A percentile compares a stretch with the other conserved stretches of the same genome.
phyloP scores from a whole-genome alignment of 2,113 vertebrate genomes.

The Centropus bengalensis region DNA sequence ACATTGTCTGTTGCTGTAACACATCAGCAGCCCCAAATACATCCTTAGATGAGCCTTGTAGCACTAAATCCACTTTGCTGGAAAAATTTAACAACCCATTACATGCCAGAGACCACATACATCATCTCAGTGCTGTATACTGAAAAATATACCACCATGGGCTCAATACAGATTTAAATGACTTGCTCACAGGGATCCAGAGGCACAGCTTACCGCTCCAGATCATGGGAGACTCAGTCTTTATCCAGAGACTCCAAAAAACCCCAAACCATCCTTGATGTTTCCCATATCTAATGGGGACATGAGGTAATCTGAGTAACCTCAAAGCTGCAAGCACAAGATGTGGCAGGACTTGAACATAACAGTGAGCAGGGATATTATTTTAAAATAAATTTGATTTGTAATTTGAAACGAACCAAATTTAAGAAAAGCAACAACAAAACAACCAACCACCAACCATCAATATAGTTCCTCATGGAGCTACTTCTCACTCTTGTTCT shows the following conservation, averaged over 20 bases:
- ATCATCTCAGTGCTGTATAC: not conserved
- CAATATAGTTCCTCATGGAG: not conserved
- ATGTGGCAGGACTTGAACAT: not conserved
- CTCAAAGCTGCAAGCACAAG: not conserved
- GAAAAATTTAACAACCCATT: conserved; percentile 35
- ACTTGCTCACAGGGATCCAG: fast-evolving
- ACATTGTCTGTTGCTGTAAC: not conserved
- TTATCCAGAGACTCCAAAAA: not conserved
- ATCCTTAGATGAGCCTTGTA: conserved; percentile 7
- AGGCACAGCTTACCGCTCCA: not conserved
- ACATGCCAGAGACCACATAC: not conserved
- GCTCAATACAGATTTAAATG: not conserved
- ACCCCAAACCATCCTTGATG: fast-evolving
- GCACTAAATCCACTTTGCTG: not conserved
- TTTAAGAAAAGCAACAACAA: not conserved
- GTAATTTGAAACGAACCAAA: not conserved
- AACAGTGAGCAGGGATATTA: not conserved
- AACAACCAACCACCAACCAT: not conserved
- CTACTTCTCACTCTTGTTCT: conserved; percentile 1
- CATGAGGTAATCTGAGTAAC: not conserved
- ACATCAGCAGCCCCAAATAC: conserved; percentile 13
- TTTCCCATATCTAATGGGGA: fast-evolving
- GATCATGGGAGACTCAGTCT: not conserved
- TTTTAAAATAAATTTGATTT: not conserved
- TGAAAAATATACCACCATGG: not conserved